phyloP scores from a whole-genome alignment of 2,888 invertebrate species.

The Lysandra coridon region DNA sequence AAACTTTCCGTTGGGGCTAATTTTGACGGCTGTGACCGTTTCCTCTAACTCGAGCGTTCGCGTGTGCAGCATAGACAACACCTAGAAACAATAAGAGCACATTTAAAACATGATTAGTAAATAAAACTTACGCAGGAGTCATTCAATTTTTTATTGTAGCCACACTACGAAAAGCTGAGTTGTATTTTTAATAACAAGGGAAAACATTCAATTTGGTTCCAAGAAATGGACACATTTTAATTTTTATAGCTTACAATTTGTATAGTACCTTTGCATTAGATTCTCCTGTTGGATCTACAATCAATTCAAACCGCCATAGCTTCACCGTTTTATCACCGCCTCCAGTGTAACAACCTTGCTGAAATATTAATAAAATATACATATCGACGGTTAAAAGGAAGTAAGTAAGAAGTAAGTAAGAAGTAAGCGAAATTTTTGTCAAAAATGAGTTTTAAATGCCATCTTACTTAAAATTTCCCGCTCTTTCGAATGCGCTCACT shows the following conservation, averaged over 20 bases:
- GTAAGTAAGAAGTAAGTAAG: no score
- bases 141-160: neutral
- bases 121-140: neutral
- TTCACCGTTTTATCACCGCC: constrained; percentile 95
- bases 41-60: constrained; percentile 94
- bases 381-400: no score
- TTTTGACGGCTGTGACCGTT: constrained; percentile 89
- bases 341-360: constrained; percentile 91
- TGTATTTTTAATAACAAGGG: neutral
- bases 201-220: neutral
- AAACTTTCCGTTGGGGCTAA: constrained; percentile 92
- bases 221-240: neutral
- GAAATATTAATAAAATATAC: constrained; percentile 44
- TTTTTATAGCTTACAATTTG: neutral
- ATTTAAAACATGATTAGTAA: neutral
- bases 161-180: neutral
- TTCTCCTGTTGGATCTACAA: constrained; percentile 83
- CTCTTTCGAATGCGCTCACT: no score
- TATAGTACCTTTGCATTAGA: constrained; percentile 79
- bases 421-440: no score
- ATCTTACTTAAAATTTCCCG: no score
- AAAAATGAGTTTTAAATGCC: no score
- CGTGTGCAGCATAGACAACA: constrained; percentile 88
- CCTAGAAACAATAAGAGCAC: constrained; percentile 53
- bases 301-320: constrained; percentile 95